Evolutionary conservation across 2,113 vertebrate genomes (phyloP), one percentile per base, ranked within the genome.

Genomic region (Phrynosoma blainvillii): DNA sequence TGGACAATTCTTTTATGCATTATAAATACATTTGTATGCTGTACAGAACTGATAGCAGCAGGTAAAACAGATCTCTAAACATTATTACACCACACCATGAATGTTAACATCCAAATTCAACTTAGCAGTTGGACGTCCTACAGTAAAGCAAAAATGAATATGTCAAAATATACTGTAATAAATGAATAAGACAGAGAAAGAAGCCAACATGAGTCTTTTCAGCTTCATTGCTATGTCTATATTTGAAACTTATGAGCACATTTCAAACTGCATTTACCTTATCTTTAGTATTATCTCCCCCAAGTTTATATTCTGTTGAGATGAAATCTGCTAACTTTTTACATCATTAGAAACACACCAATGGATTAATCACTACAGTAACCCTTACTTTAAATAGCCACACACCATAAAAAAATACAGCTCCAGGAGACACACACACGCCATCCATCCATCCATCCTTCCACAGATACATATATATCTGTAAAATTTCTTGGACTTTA

Each of bases 321-420:
- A 8, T 83, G 86, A 90, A 42, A 89, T 4, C 0, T 0, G 87
- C 11, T 81, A 0, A 71, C 56, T 59, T 78, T 88, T 84, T 75
- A 92, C 85, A 90, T 81, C 32, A 88, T 65, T 81, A 93, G 47
- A 77, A 92, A 93, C 91, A 88, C 59, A 89, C 7, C 89, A 89
- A 82, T 52, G 87, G 88, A 84, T 32, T 52, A 90, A 93, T 74
- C 62, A 82, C 54, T 94, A 88, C 85, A 84, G 87, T 68, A 86
- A 86, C 81, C 91, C 78, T 91, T 56, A 92, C 89, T 74, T 91
- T 56, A 93, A 86, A 94, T 14, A 92, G 81, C 85, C 10, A 92
- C 2, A 65, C 77, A 71, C 78, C 89, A 93, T 93, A 93, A 94
- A 92, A 91, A 88, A 94, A 91, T 85, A 94, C 2, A 2, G 74